Percentiles rank a stretch among this genome's conserved stretches.
Conservation (phyloP, 2,797 vertebrate genomes). For the Microtus agrestis region DNA sequence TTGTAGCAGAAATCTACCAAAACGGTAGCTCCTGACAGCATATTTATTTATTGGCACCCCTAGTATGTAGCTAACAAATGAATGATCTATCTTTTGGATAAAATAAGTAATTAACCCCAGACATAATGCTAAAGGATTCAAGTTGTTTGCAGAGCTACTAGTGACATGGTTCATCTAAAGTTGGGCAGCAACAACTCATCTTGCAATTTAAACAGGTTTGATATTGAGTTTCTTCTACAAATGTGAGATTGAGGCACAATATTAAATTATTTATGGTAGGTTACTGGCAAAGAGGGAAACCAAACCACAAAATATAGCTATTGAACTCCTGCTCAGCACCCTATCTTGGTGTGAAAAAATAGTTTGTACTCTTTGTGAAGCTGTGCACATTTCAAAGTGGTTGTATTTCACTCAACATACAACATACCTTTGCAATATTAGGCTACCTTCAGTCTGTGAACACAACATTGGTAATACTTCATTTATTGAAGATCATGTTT, state of each 20-base stretch:
- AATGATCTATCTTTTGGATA: background rate
- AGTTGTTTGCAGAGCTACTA: background rate
- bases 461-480: background rate
- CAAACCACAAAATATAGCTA: background rate
- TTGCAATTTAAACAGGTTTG: background rate
- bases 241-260: slow-evolving; percentile 13
- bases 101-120: background rate
- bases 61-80: background rate
- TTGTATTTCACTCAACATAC: slow-evolving; percentile 44
- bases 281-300: slow-evolving; percentile 38
- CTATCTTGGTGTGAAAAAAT: background rate
- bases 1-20: too few species aligned
- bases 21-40: too few species aligned
- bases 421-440: background rate
- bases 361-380: background rate
- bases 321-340: background rate
- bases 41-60: background rate
- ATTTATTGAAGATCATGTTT: slow-evolving; percentile 15
- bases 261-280: slow-evolving; percentile 44
- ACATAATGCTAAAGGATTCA: slow-evolving; percentile 5
- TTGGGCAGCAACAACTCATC: background rate
- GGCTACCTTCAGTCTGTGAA: background rate
- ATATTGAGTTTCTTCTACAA: slow-evolving; percentile 16
- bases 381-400: background rate
- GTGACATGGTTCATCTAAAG: background rate